A percentile compares a stretch with the other conserved stretches of the same genome.
phyloP scores from a whole-genome alignment of 1,140 invertebrate species.

The Zaprionus africanus region DNA sequence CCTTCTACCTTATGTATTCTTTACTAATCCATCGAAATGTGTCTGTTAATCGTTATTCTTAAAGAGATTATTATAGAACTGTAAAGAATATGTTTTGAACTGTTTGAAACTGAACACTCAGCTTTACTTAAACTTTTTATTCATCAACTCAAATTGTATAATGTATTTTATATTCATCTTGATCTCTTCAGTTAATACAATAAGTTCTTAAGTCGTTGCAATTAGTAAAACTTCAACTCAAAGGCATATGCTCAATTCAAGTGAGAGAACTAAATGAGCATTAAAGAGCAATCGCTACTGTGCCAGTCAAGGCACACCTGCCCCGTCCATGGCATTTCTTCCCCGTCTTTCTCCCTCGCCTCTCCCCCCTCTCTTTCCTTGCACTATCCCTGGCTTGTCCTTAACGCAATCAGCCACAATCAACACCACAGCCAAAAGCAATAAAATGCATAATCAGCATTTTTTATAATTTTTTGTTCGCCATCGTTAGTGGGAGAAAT shows the following conservation, averaged over 20 bases:
- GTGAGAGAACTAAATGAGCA: background rate
- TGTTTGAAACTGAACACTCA: too few species aligned
- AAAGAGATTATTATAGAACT: too few species aligned
- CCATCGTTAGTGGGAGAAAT: conserved; percentile 59
- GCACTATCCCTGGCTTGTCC: background rate
- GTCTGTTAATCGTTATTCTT: too few species aligned
- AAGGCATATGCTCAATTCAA: background rate
- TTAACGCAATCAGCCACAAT: conserved; percentile 70
- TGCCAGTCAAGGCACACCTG: background rate
- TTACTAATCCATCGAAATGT: too few species aligned
- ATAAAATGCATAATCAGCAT: conserved; percentile 79
- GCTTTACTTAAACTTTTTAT: too few species aligned
- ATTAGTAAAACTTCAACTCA: background rate
- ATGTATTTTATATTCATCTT: too few species aligned
- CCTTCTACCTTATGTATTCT: too few species aligned
- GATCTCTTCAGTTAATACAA: too few species aligned
- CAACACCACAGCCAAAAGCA: conserved; percentile 65
- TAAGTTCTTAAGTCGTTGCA: background rate
- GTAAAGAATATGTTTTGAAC: too few species aligned
- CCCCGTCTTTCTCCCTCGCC: background rate
- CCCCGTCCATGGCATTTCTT: background rate
- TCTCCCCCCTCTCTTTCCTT: background rate
- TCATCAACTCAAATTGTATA: too few species aligned
- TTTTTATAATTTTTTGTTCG: conserved; percentile 54
- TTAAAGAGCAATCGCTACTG: conserved; percentile 1